Conservation (phyloP, 2,113 vertebrate genomes). For the Solea senegalensis region DNA sequence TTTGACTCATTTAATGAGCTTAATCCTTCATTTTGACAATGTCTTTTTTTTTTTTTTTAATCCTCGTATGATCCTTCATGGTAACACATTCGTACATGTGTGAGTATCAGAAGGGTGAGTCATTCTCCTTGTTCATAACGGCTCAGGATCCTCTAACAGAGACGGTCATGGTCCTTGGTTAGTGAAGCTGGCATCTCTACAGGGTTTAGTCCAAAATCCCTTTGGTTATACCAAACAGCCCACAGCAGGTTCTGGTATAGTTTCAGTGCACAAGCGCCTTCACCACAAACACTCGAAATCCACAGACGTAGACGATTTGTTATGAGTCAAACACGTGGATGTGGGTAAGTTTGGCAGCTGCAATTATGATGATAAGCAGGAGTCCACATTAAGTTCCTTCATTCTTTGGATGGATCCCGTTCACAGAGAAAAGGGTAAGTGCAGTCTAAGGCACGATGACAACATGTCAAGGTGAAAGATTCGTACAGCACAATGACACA, state of each 20-base stretch:
- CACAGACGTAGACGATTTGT: constrained; percentile 14
- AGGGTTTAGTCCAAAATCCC: constrained; percentile 11
- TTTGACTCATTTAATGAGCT: constrained; percentile 40
- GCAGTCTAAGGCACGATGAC: constrained; percentile 87
- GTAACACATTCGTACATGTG: constrained; percentile 30
- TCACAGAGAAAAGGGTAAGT: constrained; percentile 52
- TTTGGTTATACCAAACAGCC: constrained; percentile 36
- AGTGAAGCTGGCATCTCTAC: constrained; percentile 13
- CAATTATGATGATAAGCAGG: constrained; percentile 3
- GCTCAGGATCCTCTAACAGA: constrained; percentile 37
- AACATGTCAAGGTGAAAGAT: constrained; percentile 43
- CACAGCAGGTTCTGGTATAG: constrained; percentile 59
- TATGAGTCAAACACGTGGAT: constrained; percentile 2
- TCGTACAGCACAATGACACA: neutral
- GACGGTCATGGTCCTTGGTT: constrained; percentile 28
- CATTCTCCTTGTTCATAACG: constrained; percentile 34
- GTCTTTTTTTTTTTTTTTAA: constrained; percentile 2
- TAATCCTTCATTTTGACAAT: constrained; percentile 75
- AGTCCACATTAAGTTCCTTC: constrained; percentile 59
- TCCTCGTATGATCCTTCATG: constrained; percentile 63
- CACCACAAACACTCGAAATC: constrained; percentile 46
- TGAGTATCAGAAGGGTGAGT: constrained; percentile 14
- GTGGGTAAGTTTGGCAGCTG: constrained; percentile 35
- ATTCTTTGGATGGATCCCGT: constrained; percentile 63
- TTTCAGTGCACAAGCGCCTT: constrained; percentile 54